phyloP scores from a whole-genome alignment of 2,888 invertebrate genomes.

The Leistus spinibarbis region DNA sequence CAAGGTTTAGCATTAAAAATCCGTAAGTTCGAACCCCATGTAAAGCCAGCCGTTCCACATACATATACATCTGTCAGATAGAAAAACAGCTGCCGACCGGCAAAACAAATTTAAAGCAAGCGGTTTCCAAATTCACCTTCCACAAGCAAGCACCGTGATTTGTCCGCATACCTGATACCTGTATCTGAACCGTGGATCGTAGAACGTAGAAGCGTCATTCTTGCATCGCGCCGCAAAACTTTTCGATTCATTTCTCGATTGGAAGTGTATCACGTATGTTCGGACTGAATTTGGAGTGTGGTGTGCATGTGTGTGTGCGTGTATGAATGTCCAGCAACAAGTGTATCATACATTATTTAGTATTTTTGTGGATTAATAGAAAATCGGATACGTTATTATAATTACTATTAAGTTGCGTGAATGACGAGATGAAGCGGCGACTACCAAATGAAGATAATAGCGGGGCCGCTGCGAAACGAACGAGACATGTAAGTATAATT shows the following conservation, averaged over 20 bases:
- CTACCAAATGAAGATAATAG: constrained; percentile 13
- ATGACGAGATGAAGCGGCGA: constrained; percentile 25
- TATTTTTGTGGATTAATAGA: constrained; percentile 8
- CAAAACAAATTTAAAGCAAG: constrained; percentile 2
- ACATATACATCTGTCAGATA: constrained; percentile 28
- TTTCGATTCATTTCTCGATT: constrained; percentile 13
- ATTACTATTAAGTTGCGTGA: no score
- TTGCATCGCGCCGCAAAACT: neutral
- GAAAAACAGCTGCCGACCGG: constrained; percentile 30
- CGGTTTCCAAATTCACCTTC: constrained; percentile 7
- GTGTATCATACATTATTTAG: constrained; percentile 13
- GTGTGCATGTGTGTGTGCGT: constrained; percentile 25
- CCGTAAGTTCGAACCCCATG: neutral
- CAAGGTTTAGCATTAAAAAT: neutral
- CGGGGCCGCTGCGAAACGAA: constrained; percentile 8
- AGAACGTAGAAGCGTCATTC: neutral
- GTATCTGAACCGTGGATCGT: neutral
- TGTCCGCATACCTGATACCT: constrained; percentile 19
- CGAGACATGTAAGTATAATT: constrained; percentile 1
- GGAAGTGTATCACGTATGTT: constrained; percentile 8
- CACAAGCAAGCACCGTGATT: neutral
- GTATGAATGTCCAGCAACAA: constrained; percentile 27
- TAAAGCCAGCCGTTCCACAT: constrained; percentile 1
- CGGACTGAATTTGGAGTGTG: neutral
- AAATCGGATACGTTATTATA: neutral